Conservation (phyloP, 2,113 vertebrate genomes). For the Myocastor coypus region DNA sequence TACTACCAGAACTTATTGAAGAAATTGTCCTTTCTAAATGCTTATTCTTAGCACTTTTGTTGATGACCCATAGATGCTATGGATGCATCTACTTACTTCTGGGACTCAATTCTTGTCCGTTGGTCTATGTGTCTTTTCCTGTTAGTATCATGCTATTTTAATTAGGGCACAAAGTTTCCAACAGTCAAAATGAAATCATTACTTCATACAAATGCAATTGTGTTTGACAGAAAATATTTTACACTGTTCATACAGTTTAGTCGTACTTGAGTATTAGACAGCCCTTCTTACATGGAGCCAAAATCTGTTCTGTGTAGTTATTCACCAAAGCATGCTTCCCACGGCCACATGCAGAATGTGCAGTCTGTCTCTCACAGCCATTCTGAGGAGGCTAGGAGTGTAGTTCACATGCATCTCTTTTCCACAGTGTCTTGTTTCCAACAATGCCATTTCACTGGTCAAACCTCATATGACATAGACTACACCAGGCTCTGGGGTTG, state of each 20-base stretch:
- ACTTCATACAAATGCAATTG: conserved; percentile 17
- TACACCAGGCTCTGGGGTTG: background rate
- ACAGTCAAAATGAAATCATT: background rate
- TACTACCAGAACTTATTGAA: background rate
- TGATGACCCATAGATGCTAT: background rate
- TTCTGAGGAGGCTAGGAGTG: background rate
- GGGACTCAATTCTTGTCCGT: background rate
- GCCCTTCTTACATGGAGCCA: background rate
- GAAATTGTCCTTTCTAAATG: background rate
- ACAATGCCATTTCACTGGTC: background rate
- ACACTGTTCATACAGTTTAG: background rate
- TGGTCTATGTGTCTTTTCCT: background rate
- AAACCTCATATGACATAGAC: background rate
- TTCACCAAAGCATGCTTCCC: conserved; percentile 16
- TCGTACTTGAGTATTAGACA: conserved; percentile 24
- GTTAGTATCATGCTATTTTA: background rate
- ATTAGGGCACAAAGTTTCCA: background rate
- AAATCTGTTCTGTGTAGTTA: background rate
- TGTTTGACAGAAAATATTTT: conserved; percentile 30
- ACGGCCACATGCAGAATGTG: background rate
- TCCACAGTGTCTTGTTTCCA: background rate
- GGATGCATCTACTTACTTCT: background rate
- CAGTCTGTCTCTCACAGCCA: background rate
- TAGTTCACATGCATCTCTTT: conserved; percentile 3
- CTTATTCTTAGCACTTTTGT: background rate